phyloP scores from a whole-genome alignment of 2,888 invertebrate species.

The Orgyia antiqua region DNA sequence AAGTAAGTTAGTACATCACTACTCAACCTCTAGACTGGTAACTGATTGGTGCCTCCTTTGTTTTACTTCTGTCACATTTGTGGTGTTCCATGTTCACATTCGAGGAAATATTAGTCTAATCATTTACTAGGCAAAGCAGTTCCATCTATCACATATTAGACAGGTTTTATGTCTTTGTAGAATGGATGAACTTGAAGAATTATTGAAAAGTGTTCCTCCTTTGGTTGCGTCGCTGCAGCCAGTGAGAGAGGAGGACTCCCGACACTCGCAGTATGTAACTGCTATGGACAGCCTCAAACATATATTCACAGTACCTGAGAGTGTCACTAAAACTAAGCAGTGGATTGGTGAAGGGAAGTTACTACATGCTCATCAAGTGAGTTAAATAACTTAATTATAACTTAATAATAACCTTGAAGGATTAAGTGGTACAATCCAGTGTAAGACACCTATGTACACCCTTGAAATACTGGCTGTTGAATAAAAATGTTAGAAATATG shows the following conservation, averaged over 20 bases:
- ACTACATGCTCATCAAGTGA: conserved; percentile 93
- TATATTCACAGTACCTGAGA: conserved; percentile 98
- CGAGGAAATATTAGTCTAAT: too few species aligned
- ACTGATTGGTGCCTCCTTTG: too few species aligned
- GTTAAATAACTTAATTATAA: too few species aligned
- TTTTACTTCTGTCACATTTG: background rate
- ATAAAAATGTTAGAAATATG: too few species aligned
- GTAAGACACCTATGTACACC: too few species aligned
- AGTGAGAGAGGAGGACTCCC: conserved; percentile 94
- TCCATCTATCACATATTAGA: too few species aligned
- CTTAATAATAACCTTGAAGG: too few species aligned
- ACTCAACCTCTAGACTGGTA: too few species aligned
- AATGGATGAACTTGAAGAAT: conserved; percentile 85
- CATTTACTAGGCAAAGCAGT: too few species aligned
- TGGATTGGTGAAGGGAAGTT: conserved; percentile 97
- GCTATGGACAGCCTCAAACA: conserved; percentile 99
- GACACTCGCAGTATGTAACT: conserved; percentile 97
- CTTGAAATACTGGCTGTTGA: too few species aligned
- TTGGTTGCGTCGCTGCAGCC: conserved; percentile 89
- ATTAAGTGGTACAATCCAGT: too few species aligned
- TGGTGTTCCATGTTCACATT: too few species aligned
- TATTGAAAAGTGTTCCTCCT: conserved; percentile 86
- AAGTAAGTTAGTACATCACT: conserved; percentile 66
- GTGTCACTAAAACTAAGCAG: conserved; percentile 95
- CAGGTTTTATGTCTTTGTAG: conserved; percentile 55